Conservation (phyloP, 2,797 vertebrate genomes). For the Anniella stebbinsi region DNA sequence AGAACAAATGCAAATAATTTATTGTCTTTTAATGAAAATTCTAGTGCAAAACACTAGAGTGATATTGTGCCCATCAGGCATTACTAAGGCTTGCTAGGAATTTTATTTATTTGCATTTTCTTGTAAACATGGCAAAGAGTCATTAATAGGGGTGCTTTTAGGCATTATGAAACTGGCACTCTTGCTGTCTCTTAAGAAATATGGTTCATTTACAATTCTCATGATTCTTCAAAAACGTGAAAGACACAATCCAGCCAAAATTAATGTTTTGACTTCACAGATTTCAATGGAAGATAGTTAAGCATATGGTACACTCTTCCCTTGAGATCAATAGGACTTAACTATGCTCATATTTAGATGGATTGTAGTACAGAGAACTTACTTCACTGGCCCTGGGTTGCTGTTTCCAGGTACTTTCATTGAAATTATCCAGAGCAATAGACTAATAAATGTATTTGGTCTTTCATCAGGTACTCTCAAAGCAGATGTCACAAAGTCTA, state of each 20-base stretch:
- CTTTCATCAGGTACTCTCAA: neutral
- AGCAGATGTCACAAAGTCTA: too few relatives aligned
- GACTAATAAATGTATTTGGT: neutral
- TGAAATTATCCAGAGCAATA: neutral
- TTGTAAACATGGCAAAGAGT: constrained; percentile 50
- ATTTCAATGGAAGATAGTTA: neutral
- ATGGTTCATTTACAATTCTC: neutral
- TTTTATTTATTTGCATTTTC: constrained; percentile 48
- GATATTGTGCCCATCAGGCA: constrained; percentile 42
- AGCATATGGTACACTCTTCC: neutral
- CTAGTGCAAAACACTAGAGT: constrained; percentile 31
- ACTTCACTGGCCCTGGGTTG: neutral
- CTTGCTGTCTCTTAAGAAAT: neutral
- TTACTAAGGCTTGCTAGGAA: constrained; percentile 45
- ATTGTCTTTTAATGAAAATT: constrained; percentile 58
- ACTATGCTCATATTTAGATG: neutral
- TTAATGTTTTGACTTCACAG: neutral
- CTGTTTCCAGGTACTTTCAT: neutral
- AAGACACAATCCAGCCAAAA: neutral
- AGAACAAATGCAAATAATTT: constrained; percentile 61
- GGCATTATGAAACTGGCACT: neutral
- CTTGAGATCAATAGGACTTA: neutral
- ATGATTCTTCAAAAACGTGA: neutral
- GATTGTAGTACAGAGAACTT: neutral
- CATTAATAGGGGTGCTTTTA: constrained; percentile 24